Conservation (phyloP, 2,797 vertebrate genomes). For the Chaetodon trifasciatus region DNA sequence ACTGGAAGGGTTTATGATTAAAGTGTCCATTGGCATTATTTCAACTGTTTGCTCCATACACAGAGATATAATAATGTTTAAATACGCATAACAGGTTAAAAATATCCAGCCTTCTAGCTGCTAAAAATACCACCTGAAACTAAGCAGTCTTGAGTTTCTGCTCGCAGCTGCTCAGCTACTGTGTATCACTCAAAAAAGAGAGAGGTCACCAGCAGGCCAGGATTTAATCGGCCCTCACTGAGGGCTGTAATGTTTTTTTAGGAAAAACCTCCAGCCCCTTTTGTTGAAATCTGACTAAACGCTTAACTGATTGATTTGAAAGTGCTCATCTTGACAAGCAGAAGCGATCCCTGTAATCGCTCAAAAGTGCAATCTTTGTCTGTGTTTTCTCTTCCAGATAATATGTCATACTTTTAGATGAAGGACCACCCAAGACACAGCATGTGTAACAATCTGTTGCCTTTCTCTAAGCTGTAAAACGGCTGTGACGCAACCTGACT, state of each 20-base stretch:
- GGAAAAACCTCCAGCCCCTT: background rate
- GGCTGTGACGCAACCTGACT: constrained; percentile 70
- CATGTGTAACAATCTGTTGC: constrained; percentile 79
- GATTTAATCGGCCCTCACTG: background rate
- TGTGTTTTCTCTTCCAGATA: constrained; percentile 88
- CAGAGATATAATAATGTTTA: constrained; percentile 1
- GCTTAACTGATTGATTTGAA: constrained; percentile 38
- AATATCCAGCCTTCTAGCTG: constrained; percentile 36
- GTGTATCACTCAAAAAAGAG: background rate
- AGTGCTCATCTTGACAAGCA: constrained; percentile 42
- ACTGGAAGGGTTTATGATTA: background rate
- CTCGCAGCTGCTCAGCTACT: constrained; percentile 41
- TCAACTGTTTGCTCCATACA: constrained; percentile 19
- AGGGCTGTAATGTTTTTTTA: background rate
- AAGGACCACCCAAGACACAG: constrained; percentile 79
- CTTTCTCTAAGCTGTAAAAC: constrained; percentile 77
- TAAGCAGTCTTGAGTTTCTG: constrained; percentile 42
- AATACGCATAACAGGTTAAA: constrained; percentile 13
- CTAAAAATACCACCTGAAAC: constrained; percentile 33
- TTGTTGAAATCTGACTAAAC: constrained; percentile 10
- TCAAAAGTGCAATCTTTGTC: constrained; percentile 78
- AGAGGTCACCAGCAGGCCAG: constrained; percentile 14
- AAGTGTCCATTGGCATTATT: constrained; percentile 27
- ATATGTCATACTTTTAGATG: constrained; percentile 88
- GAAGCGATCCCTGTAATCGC: constrained; percentile 48